Percentiles rank a stretch among this genome's conserved stretches.
These are phyloP conservation scores for Okapia johnstoni DNA, from an alignment of 2,113 vertebrate species.

Conservation along the genomic window DNA sequence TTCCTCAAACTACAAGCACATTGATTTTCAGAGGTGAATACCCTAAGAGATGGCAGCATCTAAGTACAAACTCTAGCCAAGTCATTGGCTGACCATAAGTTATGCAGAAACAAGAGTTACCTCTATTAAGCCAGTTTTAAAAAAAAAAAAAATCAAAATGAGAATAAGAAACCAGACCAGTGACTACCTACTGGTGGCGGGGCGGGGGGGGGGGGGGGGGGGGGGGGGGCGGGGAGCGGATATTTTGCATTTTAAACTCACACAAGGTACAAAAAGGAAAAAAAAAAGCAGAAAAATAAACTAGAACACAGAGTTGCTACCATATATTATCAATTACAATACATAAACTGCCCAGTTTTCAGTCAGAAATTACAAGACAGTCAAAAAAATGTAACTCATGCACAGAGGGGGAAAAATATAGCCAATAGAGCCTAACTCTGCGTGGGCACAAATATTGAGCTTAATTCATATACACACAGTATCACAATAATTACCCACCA, in stretches of 20 bases:
- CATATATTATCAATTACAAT: not conserved
- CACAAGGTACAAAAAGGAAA: not conserved
- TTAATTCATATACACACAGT: not conserved
- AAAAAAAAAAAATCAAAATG: not conserved
- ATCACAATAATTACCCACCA: not conserved
- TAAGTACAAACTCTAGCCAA: not conserved
- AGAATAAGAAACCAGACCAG: not conserved
- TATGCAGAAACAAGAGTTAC: not conserved
- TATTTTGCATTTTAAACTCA: not conserved
- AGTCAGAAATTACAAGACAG: not conserved
- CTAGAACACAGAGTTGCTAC: not conserved
- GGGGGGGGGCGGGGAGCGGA: not conserved
- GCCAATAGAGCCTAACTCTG: not conserved
- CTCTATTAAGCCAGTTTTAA: not conserved
- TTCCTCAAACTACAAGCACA: not conserved
- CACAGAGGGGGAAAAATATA: not conserved
- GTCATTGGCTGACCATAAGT: not conserved
- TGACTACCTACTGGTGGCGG: not conserved
- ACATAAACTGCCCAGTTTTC: not conserved
- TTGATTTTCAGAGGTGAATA: not conserved
- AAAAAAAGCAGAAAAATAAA: not conserved
- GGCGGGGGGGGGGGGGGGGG: accelerated
- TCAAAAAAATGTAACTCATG: not conserved
- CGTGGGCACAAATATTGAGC: not conserved
- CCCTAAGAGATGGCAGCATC: not conserved